Base-by-base conservation (phyloP, 2,113 vertebrate species). In the Axis porcinus region DNA sequence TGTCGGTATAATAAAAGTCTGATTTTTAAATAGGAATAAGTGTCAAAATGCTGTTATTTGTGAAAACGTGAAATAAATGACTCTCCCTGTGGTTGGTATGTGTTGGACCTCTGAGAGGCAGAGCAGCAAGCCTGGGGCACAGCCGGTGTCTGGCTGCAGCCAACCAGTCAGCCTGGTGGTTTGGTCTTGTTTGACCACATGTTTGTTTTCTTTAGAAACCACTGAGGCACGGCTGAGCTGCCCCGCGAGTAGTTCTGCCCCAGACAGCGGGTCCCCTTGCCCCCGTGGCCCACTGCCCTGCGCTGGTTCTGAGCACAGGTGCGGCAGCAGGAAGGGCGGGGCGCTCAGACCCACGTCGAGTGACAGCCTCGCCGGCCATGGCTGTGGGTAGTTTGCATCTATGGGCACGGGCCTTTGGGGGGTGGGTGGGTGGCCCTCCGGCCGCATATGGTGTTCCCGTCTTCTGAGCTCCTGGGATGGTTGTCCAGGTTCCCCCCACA, bases 311-410 rank as follows among this genome's bases (percentile, higher is more conserved):
- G 86, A 78, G 79, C 74, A 52, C 13, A 55, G 50, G 89, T 93
- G 60, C 8, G 28, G 83, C 78, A 27, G 54, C 10, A 21, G 43
- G 79, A 54, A 33, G 47, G 50, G 50, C 33, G 50, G 47, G 50
- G 50, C 33, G 30, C 11, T 83, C 21, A 4, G 33, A 12, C 14
- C 79, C 43, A 2, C 2, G 43, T 12, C 2, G 0, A 33, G 47
- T 5, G 16, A 6, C 30, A 6, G 47, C 30, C 28, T 33, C 5
- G 17, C 47, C 1, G 0, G 16, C 45, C 30, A 1, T 2, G 17
- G 17, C 78, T 50, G 78, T 52, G 78, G 45, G 30, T 54, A 2
- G 47, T n/a, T 54, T 23, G 11, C 6, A 4, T 21, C 79, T 25
- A 1, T 13, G 28, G 78, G 79, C 30, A 16, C 11, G 19, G 30